Conservation (phyloP, 2,888 invertebrate species). For the Lissocephala sabroskyi region DNA sequence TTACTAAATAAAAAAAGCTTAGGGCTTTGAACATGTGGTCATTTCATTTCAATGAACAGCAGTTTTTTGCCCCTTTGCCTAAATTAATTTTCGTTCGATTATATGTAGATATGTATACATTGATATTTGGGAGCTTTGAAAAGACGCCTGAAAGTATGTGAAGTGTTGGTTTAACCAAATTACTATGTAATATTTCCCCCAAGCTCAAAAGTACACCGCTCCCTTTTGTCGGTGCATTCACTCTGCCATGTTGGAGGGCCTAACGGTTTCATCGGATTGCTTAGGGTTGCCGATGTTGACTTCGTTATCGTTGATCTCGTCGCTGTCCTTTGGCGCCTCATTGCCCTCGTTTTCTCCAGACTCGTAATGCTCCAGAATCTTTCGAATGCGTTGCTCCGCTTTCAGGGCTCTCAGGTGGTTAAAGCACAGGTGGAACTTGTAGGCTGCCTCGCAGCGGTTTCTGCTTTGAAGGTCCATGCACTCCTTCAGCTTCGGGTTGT, state of each 20-base stretch:
- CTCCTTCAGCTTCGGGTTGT: slow-evolving; percentile 40
- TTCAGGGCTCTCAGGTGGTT: slow-evolving; percentile 48
- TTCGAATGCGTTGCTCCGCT: slow-evolving; percentile 41
- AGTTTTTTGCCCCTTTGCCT: too few relatives aligned
- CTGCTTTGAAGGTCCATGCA: slow-evolving; percentile 42
- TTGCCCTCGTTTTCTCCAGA: slow-evolving; percentile 2
- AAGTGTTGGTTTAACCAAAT: slow-evolving; percentile 5
- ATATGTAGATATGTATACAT: neutral
- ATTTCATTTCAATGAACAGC: slow-evolving; percentile 4
- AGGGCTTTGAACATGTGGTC: slow-evolving; percentile 9
- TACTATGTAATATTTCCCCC: slow-evolving; percentile 1
- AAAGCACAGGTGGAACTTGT: slow-evolving; percentile 54
- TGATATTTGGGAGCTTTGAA: neutral
- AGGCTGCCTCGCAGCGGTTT: slow-evolving; percentile 54
- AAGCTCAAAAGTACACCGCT: too few relatives aligned
- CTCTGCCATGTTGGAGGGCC: too few relatives aligned
- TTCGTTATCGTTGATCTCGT: slow-evolving; percentile 10
- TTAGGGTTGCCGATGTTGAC: too few relatives aligned
- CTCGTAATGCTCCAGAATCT: slow-evolving; percentile 39
- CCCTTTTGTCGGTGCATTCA: too few relatives aligned
- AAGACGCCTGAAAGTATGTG: slow-evolving; percentile 7
- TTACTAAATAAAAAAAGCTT: slow-evolving; percentile 1
- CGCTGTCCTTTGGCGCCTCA: neutral
- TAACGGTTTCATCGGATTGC: slow-evolving; percentile 21
- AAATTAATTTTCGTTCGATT: neutral